A percentile compares a stretch with the other conserved stretches of the same genome.
These are phyloP conservation scores for Etheostoma nigrum DNA, from an alignment of 2,797 vertebrate species.

Conservation along the genomic window DNA sequence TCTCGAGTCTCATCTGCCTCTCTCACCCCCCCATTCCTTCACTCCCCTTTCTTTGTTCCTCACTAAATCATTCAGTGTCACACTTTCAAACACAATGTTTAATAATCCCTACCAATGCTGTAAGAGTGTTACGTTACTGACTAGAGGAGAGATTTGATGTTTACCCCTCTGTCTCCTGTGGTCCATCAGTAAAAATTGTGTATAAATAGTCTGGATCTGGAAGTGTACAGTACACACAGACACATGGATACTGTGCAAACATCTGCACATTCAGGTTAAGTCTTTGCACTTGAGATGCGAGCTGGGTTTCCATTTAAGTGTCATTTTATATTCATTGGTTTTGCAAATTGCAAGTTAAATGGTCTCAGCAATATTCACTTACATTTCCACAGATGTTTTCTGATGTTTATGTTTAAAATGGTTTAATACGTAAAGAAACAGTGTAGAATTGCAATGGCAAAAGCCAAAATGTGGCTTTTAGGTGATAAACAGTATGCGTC, in stretches of 20 bases:
- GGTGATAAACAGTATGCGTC: conserved; percentile 17
- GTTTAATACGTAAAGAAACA: background rate
- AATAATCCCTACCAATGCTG: conserved; percentile 48
- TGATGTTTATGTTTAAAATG: background rate
- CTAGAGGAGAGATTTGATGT: conserved; percentile 60
- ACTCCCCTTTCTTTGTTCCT: conserved; percentile 69
- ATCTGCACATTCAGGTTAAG: conserved; percentile 15
- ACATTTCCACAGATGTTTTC: background rate
- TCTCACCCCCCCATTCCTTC: conserved; percentile 53
- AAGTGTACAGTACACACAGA: conserved; percentile 10
- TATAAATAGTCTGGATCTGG: conserved; percentile 46
- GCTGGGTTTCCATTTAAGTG: background rate
- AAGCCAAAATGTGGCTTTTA: too few species aligned
- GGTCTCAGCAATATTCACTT: background rate
- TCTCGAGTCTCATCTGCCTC: conserved; percentile 67
- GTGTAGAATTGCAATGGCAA: background rate
- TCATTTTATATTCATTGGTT: background rate
- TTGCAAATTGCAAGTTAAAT: background rate
- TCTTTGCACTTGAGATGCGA: conserved; percentile 5
- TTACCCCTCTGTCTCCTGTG: conserved; percentile 50
- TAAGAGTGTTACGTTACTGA: conserved; percentile 32
- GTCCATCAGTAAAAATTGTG: conserved; percentile 41
- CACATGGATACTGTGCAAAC: conserved; percentile 17
- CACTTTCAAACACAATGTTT: conserved; percentile 60
- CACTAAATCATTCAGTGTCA: conserved; percentile 63